Conservation (phyloP, 2,888 invertebrate species). For the Ochropleura plecta region DNA sequence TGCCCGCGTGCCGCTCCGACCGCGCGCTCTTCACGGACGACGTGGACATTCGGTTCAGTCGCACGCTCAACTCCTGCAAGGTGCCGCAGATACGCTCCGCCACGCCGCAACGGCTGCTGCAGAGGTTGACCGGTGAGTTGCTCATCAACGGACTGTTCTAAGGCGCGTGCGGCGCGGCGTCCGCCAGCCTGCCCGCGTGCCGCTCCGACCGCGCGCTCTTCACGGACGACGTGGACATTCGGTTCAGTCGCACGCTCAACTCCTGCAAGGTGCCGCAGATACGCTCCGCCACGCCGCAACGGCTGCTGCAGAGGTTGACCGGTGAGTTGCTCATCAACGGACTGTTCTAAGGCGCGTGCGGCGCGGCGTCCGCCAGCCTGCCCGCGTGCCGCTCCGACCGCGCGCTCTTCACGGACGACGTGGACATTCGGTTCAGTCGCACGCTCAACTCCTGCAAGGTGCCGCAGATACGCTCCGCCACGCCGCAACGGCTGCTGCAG, state of each 20-base stretch:
- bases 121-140: constrained; percentile 93
- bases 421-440: constrained; percentile 96
- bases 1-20: constrained; percentile 95
- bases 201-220: constrained; percentile 95
- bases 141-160: not conserved
- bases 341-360: constrained; percentile 77
- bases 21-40: constrained; percentile 97
- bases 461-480: constrained; percentile 97
- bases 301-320: constrained; percentile 95
- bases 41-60: constrained; percentile 96
- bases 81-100: constrained; percentile 97
- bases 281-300: constrained; percentile 96
- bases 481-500: constrained; percentile 95
- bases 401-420: constrained; percentile 97
- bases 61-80: constrained; percentile 97
- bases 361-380: constrained; percentile 91
- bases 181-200: constrained; percentile 94
- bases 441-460: constrained; percentile 98
- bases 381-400: constrained; percentile 96
- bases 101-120: constrained; percentile 95
- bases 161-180: constrained; percentile 86
- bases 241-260: constrained; percentile 96
- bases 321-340: constrained; percentile 77
- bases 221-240: constrained; percentile 97
- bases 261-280: constrained; percentile 98